Conservation (phyloP, 1,140 invertebrate species). For the Drosophila pectinifera region DNA sequence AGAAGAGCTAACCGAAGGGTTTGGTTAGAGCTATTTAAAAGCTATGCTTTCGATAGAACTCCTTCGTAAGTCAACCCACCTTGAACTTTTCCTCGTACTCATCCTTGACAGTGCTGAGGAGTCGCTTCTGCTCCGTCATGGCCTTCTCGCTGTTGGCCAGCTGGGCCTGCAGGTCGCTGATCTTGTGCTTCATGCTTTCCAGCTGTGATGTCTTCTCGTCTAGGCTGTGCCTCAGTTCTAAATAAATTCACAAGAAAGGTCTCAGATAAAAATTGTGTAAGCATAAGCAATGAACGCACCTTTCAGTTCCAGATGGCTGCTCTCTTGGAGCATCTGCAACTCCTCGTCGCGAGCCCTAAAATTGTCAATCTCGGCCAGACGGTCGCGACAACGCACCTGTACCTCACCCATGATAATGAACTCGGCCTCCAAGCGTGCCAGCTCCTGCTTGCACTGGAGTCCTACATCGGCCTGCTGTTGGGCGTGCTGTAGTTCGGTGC, state of each 20-base stretch:
- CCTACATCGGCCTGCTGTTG: slow-evolving; percentile 78
- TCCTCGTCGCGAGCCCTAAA: slow-evolving; percentile 84
- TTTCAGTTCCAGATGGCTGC: slow-evolving; percentile 85
- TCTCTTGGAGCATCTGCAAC: slow-evolving; percentile 82
- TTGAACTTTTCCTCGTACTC: slow-evolving; percentile 86
- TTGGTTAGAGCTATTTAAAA: no score
- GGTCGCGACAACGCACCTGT: slow-evolving; percentile 85
- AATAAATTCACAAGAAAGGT: slow-evolving; percentile 10
- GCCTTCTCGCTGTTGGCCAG: slow-evolving; percentile 85
- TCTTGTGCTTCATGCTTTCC: slow-evolving; percentile 85
- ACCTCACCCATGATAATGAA: slow-evolving; percentile 85
- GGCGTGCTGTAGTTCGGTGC: slow-evolving; percentile 80
- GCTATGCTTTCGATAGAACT: background rate
- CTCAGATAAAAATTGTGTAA: background rate
- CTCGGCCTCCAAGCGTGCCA: slow-evolving; percentile 74
- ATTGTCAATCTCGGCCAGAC: slow-evolving; percentile 84
- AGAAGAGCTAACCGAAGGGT: no score
- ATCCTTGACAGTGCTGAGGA: slow-evolving; percentile 86
- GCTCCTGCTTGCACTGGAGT: slow-evolving; percentile 77
- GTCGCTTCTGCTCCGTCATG: slow-evolving; percentile 86
- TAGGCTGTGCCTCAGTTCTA: slow-evolving; percentile 81
- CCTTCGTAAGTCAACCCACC: slow-evolving; percentile 59
- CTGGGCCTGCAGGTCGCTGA: slow-evolving; percentile 86
- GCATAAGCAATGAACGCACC: slow-evolving; percentile 40
- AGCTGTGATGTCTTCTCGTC: slow-evolving; percentile 84